Base-by-base conservation (phyloP, 2,888 invertebrate genomes). In the Epiblema foenella region DNA sequence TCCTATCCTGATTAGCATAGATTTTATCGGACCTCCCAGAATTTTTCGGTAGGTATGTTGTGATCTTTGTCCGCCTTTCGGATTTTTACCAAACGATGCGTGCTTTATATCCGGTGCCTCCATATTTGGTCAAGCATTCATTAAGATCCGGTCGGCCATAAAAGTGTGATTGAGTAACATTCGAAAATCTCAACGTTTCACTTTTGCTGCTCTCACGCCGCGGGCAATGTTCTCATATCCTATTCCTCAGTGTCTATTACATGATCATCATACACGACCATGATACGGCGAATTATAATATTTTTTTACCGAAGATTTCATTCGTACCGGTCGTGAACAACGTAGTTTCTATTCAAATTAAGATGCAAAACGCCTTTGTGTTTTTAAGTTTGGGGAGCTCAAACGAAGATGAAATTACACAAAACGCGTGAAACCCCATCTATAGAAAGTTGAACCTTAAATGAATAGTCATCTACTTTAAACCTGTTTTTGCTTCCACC, bases 381-480 rank as follows among this genome's bases (percentile, higher is more conserved):
- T 63, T 60, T 33, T 58, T 20, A 65, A 65, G 59, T 59, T 60
- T 65, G 58, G 17, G 56, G 52, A 49, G 49, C 56, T 56, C 49
- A 37, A 69, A 54, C 59, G 65, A 69, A 68, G 71, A 64, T 59
- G 67, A 64, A 71, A 65, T 68, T 65, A 58, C 20, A 58, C 60
- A 52, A 68, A 72, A 68, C 64, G 52, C 66, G 74, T 72, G 68
- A 75, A 75, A 72, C 72, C 63, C 69, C 79, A 80, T 83, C 81
- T 81, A 83, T 89, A 89, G 89, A 89, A 89, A 89, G 89, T 81
- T 76, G 77, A 78, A 79, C 79, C 81, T 83, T 83, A 77, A 82
- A 83, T 83, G 79, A 81, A 81, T 80, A 71, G 71, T 71, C 71
- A 77, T 83, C 81, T 79, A 79, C 79, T 81, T 77, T 77, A 81